These are phyloP conservation scores for Leptinotarsa haldemani DNA, from an alignment of 2,888 invertebrate species.

Conservation along the genomic window DNA sequence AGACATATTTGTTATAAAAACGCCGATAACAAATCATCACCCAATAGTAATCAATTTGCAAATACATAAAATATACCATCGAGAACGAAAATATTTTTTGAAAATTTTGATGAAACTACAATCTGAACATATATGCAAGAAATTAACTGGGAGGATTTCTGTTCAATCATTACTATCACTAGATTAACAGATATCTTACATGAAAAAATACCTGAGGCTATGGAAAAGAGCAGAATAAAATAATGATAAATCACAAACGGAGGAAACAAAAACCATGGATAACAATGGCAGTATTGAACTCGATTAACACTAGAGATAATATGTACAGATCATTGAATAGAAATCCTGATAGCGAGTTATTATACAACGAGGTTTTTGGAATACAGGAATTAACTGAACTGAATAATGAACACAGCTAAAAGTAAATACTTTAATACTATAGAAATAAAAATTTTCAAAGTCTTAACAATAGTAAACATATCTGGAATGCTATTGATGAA, in stretches of 20 bases:
- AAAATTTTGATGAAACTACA: neutral
- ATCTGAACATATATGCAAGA: neutral
- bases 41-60: no score
- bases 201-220: no score
- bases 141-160: neutral
- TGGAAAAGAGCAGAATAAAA: no score
- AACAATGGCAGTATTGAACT: no score
- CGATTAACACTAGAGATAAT: no score
- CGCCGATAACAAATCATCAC: neutral
- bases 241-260: no score
- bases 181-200: no score
- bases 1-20: neutral
- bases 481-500: neutral
- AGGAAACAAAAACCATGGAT: no score
- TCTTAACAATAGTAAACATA: neutral
- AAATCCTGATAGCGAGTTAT: neutral
- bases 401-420: neutral
- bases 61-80: no score
- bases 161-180: no score
- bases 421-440: neutral
- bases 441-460: neutral
- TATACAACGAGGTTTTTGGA: neutral
- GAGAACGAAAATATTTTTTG: no score
- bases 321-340: neutral
- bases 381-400: constrained; percentile 1